Base-by-base conservation (phyloP, 2,113 vertebrate genomes). In the Burhinus bistriatus region DNA sequence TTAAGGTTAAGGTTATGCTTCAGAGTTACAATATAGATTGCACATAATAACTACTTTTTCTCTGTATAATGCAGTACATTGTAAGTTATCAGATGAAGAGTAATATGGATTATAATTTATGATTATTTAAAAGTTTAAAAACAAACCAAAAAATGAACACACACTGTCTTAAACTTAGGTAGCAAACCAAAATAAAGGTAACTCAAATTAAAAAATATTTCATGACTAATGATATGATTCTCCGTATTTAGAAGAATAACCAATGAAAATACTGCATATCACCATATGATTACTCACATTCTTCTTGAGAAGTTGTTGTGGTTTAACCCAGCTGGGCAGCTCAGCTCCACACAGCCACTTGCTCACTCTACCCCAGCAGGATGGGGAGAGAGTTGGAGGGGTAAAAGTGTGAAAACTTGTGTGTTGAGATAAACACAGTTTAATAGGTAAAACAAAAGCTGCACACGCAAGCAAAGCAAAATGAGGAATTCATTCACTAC, bases 41-140 rank as follows among this genome's bases (percentile, higher is more conserved):
- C 44, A 75, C 40, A 79, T 79, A 88, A 70, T 64, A 85, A 70
- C 83, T 21, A 34, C 29, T 83, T 65, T 96, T 71, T 91, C n/a
- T 93, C 95, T 95, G 26, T 94, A 13, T 47, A 34, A 6, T 75
- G 32, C 78, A 64, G 5, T 29, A 15, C 11, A 4, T 76, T 95
- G 51, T 70, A 93, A 54, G 30, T 73, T 23, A 68, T 52, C 40
- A 91, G 54, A 87, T 30, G 86, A 94, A 96, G 51, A 59, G 81
- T 72, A 70, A 47, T 62, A 79, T 40, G 64, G 36, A 82, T 38
- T 58, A 25, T 49, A 83, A 86, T 65, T 77, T 45, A 75, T 17
- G 40, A 65, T 70, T 90, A 73, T 77, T 76, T 96, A 30, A 12
- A 72, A 34, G 21, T 16, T 34, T 81, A 45, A 83, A 90, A 84